Evolutionary conservation across 2,113 vertebrate genomes (phyloP).

Genomic region (Pelecanus crispus): DNA sequence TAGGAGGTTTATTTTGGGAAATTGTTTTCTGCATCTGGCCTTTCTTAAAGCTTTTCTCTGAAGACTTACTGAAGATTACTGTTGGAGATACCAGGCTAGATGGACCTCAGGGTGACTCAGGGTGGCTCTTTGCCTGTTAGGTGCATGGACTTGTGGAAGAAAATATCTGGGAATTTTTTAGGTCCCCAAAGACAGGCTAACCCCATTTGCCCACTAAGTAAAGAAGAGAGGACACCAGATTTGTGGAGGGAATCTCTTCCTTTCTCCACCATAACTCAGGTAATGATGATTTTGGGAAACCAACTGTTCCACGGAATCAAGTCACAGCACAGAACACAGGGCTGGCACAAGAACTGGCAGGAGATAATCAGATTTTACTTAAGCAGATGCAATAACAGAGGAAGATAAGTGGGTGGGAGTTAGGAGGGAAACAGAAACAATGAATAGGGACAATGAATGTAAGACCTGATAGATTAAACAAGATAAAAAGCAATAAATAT

Average conservation of each 20-base stretch:
- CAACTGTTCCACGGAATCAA: not conserved
- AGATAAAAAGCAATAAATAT: slow-evolving; percentile 51
- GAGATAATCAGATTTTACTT: slow-evolving; percentile 3
- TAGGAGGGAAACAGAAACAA: not conserved
- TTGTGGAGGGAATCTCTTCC: not conserved
- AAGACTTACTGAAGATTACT: not conserved
- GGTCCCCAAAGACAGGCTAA: not conserved
- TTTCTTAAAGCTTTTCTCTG: not conserved
- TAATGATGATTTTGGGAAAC: not conserved
- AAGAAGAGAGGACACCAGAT: not conserved
- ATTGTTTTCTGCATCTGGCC: not conserved
- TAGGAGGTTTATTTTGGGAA: not conserved
- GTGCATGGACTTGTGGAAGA: not conserved
- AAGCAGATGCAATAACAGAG: not conserved
- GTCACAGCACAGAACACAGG: not conserved
- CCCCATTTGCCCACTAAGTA: not conserved
- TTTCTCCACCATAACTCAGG: not conserved
- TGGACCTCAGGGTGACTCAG: not conserved
- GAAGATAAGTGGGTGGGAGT: slow-evolving; percentile 38
- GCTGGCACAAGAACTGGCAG: not conserved
- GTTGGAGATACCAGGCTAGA: not conserved
- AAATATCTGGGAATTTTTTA: not conserved
- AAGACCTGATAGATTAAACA: slow-evolving; percentile 27
- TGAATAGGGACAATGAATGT: not conserved
- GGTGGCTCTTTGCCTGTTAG: not conserved